Base-by-base conservation (phyloP, 2,113 vertebrate genomes). In the Sinosuthora webbiana region DNA sequence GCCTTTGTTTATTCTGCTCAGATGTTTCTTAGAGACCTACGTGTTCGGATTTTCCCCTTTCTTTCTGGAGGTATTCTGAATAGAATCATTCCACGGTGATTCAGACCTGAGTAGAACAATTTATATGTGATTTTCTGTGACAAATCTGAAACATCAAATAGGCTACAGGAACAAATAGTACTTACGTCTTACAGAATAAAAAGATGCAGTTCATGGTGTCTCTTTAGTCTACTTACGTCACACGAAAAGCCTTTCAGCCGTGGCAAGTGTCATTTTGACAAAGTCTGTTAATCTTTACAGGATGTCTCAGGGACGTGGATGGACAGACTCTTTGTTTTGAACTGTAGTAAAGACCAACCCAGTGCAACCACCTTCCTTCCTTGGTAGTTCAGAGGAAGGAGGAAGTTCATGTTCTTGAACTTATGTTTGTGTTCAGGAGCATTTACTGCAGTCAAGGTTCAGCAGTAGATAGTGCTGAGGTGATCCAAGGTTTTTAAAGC, bases 1-100 rank as follows among this genome's bases (percentile, higher is more conserved):
- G 47, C 85, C 82, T 94, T 97, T 97, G 97, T 97, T 98, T 97
- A 97, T 97, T 97, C 95, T 95, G 37, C 63, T 95, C 64, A 90
- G 95, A 97, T 95, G 87, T 97, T 97, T 96, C 96, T 96, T 91
- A 55, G 91, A 96, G 89, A 94, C 87, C 41, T 96, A 50, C 49
- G 68, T 94, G 92, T 90, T 83, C 4, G 2, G 73, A 56, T 92
- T 90, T 73, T 71, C 83, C 68, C 67, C 31, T 62, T 79, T 94
- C 73, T 84, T 75, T 64, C 57, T 49, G 44, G 35, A 87, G 13
- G 7, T 55, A 74, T 88, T 57, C 67, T 84, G 59, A 92, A 31
- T 8, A 63, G 83, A 67, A 60, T 93, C 35, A 41, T 64, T 79
- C 37, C 0, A 0, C 33, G 35, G n/a, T 93, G 93, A 95, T 81